Percentiles rank a stretch among this genome's conserved stretches.
These are phyloP conservation scores for Diachasma alloeum DNA, from an alignment of 1,140 invertebrate genomes.

Conservation along the genomic window DNA sequence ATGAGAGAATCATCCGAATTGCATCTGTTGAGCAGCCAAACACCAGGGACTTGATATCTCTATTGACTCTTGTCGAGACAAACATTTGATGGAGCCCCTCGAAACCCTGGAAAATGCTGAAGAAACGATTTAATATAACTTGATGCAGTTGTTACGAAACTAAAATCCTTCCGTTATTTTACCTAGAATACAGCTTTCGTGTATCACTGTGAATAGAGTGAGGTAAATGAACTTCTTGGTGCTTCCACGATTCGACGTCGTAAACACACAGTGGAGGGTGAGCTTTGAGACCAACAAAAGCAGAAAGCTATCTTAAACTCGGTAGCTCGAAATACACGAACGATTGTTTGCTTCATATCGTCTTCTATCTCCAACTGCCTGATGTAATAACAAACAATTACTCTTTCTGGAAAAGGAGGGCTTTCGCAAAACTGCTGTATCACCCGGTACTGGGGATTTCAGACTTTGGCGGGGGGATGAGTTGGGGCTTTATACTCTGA, in stretches of 20 bases:
- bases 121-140: conserved; percentile 3
- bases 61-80: not conserved
- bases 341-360: conserved; percentile 8
- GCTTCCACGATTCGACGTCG: not conserved
- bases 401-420: not conserved
- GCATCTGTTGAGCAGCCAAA: no score
- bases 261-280: not conserved
- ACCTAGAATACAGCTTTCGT: not conserved
- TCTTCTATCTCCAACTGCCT: not conserved
- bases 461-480: not conserved
- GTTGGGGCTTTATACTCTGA: not conserved
- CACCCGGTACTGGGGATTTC: not conserved
- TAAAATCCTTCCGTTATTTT: not conserved
- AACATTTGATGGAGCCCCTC: not conserved
- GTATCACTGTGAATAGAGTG: not conserved
- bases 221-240: conserved; percentile 8
- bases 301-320: not conserved
- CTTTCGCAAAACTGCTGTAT: conserved; percentile 1
- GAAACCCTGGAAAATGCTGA: not conserved
- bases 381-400: conserved; percentile 10
- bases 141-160: not conserved
- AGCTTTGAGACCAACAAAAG: not conserved
- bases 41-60: not conserved
- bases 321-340: not conserved
- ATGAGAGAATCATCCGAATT: no score